Conservation (phyloP, 1,140 invertebrate species). For the Andrena cerasifolii region DNA sequence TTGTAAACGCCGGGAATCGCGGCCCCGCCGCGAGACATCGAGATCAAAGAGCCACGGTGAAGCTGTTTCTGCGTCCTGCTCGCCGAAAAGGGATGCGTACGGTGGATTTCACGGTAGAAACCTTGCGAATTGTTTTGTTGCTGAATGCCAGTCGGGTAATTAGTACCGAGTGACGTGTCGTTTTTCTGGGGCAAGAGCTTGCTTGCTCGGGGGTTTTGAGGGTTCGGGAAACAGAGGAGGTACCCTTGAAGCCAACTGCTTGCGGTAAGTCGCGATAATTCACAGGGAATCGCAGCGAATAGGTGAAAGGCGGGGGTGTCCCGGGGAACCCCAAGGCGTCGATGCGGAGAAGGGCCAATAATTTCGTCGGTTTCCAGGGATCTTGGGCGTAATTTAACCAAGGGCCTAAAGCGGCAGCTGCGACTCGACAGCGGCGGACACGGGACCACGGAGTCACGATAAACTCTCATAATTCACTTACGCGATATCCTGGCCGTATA, state of each 20-base stretch:
- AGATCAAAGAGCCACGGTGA: slow-evolving; percentile 30
- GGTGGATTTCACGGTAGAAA: not conserved
- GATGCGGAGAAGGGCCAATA: slow-evolving; percentile 53
- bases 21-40: no score
- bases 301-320: slow-evolving; percentile 4
- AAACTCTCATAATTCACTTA: slow-evolving; percentile 71
- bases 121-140: not conserved
- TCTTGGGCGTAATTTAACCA: slow-evolving; percentile 61
- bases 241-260: no score
- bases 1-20: not conserved
- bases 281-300: slow-evolving; percentile 3
- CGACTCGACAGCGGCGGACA: slow-evolving; percentile 43
- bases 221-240: no score
- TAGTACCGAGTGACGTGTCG: not conserved
- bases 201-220: not conserved
- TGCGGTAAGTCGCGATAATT: no score
- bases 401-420: slow-evolving; percentile 62
- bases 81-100: not conserved
- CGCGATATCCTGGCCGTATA: slow-evolving; percentile 55
- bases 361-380: slow-evolving; percentile 54
- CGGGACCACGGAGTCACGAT: slow-evolving; percentile 64
- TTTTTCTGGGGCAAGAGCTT: not conserved
- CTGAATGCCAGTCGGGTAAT: not conserved
- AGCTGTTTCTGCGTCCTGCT: not conserved
- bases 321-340: slow-evolving; percentile 30